A percentile compares a stretch with the other conserved stretches of the same genome.
These are phyloP conservation scores for Muraenolepis orangiensis DNA, from an alignment of 2,797 vertebrate species.

Conservation along the genomic window DNA sequence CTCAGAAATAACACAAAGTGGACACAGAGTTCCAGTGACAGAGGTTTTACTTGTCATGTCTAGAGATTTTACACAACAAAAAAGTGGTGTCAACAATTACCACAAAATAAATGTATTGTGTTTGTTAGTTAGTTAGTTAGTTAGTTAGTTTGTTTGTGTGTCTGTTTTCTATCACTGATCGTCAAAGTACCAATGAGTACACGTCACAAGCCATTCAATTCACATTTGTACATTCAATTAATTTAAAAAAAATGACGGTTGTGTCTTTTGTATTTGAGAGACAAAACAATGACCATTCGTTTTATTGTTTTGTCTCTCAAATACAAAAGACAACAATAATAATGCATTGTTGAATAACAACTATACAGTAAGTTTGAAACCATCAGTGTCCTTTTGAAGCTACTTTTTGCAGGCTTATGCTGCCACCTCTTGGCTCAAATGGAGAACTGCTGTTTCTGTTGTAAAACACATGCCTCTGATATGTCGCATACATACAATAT, in stretches of 20 bases:
- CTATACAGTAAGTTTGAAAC: not conserved
- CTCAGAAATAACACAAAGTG: not conserved
- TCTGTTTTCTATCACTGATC: not conserved
- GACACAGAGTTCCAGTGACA: not conserved
- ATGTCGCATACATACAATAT: not conserved
- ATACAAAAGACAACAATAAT: too few species aligned
- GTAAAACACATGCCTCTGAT: not conserved
- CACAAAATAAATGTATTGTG: not conserved
- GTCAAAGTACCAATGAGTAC: not conserved
- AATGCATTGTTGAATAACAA: not conserved
- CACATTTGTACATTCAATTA: not conserved
- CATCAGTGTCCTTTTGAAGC: not conserved
- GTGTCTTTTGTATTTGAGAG: too few species aligned
- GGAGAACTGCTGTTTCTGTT: conserved; percentile 15
- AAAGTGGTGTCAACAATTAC: not conserved
- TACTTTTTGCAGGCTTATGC: conserved; percentile 36
- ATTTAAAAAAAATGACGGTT: too few species aligned
- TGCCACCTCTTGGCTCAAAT: conserved; percentile 52
- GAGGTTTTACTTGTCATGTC: not conserved
- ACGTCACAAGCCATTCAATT: not conserved
- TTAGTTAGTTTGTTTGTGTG: not conserved
- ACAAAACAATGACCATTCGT: too few species aligned
- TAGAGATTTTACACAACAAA: not conserved
- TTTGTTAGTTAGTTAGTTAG: too few species aligned
- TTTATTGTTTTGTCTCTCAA: not conserved